A percentile compares a stretch with the other conserved stretches of the same genome.
phyloP scores from a whole-genome alignment of 2,797 vertebrate species.

The Tadarida brasiliensis region DNA sequence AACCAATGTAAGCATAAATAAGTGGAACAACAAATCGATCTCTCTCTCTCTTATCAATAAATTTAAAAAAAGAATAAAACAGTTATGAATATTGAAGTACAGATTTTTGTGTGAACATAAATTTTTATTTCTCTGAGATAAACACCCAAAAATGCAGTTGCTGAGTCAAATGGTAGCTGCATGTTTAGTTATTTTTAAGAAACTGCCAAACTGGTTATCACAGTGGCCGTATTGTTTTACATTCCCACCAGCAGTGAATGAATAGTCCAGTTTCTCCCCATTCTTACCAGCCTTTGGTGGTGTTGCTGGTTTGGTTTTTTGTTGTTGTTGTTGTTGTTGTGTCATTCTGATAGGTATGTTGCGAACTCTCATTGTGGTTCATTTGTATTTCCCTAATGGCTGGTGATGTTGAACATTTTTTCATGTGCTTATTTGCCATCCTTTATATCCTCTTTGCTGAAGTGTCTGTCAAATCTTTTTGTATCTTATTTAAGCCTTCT shows the following conservation, averaged over 20 bases:
- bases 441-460: conserved; percentile 19
- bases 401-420: neutral
- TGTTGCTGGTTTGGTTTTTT: neutral
- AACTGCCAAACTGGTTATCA: neutral
- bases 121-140: conserved; percentile 40
- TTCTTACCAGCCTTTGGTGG: neutral
- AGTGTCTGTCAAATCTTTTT: neutral
- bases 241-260: neutral
- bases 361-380: neutral
- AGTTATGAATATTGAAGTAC: neutral
- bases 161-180: neutral
- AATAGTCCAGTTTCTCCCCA: neutral
- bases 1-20: neutral
- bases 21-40: neutral
- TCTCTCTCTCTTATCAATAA: neutral
- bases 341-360: neutral
- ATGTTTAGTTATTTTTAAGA: neutral
- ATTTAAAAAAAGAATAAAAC: conserved; percentile 5
- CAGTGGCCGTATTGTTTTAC: neutral
- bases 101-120: neutral
- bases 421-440: neutral
- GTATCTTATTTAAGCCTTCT: conserved; percentile 3
- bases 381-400: neutral
- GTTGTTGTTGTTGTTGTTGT: neutral
- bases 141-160: neutral